A percentile compares a stretch with the other conserved stretches of the same genome.
Evolutionary conservation across 2,888 invertebrate species (phyloP).

Genomic region (Polydesmus complanatus): DNA sequence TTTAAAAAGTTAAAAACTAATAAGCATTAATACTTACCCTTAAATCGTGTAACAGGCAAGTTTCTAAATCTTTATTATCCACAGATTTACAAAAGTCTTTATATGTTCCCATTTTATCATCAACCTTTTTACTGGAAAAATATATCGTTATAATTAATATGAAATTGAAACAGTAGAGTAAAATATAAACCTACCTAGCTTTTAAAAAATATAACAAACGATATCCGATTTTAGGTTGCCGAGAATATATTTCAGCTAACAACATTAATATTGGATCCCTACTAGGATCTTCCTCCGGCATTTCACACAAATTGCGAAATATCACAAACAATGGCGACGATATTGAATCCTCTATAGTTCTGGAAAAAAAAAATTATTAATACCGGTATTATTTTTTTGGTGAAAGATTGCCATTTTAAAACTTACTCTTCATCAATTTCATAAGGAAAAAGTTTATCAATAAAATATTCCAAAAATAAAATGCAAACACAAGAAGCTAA

Average conservation of each 20-base stretch:
- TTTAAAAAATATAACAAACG: constrained; percentile 78
- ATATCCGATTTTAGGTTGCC: constrained; percentile 63
- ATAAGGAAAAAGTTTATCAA: constrained; percentile 36
- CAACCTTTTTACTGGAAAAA: constrained; percentile 36
- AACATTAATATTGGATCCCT: constrained; percentile 65
- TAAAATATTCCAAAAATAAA: constrained; percentile 40
- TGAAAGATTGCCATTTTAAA: neutral
- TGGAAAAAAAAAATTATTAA: constrained; percentile 20
- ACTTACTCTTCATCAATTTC: constrained; percentile 39
- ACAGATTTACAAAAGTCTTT: constrained; percentile 71
- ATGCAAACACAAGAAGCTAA: constrained; percentile 46
- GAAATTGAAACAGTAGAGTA: neutral
- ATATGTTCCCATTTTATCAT: constrained; percentile 71
- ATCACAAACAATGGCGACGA: constrained; percentile 73
- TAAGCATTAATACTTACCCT: constrained; percentile 37
- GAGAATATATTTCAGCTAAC: constrained; percentile 59
- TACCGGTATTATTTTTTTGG: neutral
- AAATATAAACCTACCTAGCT: constrained; percentile 33
- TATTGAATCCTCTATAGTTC: constrained; percentile 55
- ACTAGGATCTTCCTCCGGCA: constrained; percentile 55
- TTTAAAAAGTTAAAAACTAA: constrained; percentile 9
- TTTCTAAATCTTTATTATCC: constrained; percentile 39
- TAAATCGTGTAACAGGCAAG: constrained; percentile 57
- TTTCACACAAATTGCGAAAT: constrained; percentile 64
- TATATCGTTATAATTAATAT: neutral